A percentile compares a stretch with the other conserved stretches of the same genome.
Conservation (phyloP, 2,888 invertebrate genomes). For the Rapana venosa region DNA sequence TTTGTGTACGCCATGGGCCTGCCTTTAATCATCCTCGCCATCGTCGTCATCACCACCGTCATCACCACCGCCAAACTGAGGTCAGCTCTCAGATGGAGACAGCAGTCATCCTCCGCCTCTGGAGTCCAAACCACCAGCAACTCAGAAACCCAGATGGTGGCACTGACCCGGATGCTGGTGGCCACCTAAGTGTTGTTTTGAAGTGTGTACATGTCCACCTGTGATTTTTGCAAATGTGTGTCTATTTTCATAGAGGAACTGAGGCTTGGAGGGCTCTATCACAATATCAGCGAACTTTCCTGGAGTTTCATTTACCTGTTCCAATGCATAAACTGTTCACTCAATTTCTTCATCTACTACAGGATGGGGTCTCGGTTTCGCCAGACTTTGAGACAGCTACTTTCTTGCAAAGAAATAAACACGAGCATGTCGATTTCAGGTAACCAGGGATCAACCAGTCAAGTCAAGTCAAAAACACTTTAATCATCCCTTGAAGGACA, state of each 20-base stretch:
- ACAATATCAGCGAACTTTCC: not conserved
- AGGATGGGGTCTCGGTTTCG: no score
- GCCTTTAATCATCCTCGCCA: not conserved
- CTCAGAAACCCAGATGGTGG: not conserved
- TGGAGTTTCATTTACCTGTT: conserved; percentile 17
- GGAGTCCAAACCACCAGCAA: not conserved
- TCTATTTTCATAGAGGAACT: conserved; percentile 18
- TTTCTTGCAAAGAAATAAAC: no score
- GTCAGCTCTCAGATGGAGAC: conserved; percentile 11
- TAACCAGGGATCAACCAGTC: no score
- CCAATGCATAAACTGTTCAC: conserved; percentile 19
- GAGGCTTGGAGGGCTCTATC: not conserved
- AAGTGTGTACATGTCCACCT: not conserved
- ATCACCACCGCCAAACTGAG: conserved; percentile 23
- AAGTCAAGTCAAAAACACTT: no score
- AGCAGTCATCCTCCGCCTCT: not conserved
- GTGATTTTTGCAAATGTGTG: not conserved
- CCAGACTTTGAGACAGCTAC: no score
- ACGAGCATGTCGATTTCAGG: no score
- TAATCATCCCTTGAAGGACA: no score
- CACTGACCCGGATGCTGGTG: conserved; percentile 1
- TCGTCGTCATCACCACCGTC: conserved; percentile 19
- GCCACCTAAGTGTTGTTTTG: not conserved
- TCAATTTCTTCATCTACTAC: not conserved
- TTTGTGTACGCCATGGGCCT: conserved; percentile 21